These are phyloP conservation scores for Mola mola DNA, from an alignment of 2,113 vertebrate genomes.

Conservation along the genomic window DNA sequence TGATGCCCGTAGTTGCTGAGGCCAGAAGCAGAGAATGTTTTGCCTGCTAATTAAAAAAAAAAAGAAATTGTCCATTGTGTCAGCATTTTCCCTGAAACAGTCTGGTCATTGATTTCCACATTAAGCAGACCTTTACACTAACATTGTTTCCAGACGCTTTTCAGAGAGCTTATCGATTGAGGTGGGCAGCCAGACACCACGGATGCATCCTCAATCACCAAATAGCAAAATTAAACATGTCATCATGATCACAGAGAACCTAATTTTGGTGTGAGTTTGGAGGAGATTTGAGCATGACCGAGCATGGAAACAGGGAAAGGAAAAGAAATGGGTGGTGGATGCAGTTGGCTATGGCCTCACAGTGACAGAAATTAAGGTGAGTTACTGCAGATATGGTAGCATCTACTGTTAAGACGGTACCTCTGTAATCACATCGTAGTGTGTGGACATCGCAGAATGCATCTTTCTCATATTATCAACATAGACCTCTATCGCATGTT, in stretches of 20 bases:
- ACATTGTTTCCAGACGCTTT: slow-evolving; percentile 49
- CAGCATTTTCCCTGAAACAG: slow-evolving; percentile 35
- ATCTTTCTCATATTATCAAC: not conserved
- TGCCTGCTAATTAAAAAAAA: not conserved
- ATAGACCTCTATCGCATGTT: slow-evolving; percentile 2
- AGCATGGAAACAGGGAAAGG: too few relatives aligned
- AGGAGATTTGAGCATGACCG: too few relatives aligned
- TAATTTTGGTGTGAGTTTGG: slow-evolving; percentile 10
- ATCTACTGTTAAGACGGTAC: too few relatives aligned
- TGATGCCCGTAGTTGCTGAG: too few relatives aligned
- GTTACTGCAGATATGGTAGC: too few relatives aligned
- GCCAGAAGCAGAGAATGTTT: too few relatives aligned
- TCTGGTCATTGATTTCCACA: slow-evolving; percentile 53
- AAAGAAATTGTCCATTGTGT: slow-evolving; percentile 13
- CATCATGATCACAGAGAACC: slow-evolving; percentile 18
- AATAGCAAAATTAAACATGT: slow-evolving; percentile 55
- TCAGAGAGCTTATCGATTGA: slow-evolving; percentile 61
- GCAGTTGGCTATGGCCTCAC: too few relatives aligned
- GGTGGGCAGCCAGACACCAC: slow-evolving; percentile 57
- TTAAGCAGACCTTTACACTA: slow-evolving; percentile 57
- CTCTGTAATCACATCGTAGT: too few relatives aligned
- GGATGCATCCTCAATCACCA: slow-evolving; percentile 50
- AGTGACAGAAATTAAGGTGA: not conserved
- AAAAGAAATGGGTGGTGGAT: too few relatives aligned
- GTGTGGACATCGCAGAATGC: too few relatives aligned